phyloP scores from a whole-genome alignment of 2,113 vertebrate species.

The Leptosomus discolor region DNA sequence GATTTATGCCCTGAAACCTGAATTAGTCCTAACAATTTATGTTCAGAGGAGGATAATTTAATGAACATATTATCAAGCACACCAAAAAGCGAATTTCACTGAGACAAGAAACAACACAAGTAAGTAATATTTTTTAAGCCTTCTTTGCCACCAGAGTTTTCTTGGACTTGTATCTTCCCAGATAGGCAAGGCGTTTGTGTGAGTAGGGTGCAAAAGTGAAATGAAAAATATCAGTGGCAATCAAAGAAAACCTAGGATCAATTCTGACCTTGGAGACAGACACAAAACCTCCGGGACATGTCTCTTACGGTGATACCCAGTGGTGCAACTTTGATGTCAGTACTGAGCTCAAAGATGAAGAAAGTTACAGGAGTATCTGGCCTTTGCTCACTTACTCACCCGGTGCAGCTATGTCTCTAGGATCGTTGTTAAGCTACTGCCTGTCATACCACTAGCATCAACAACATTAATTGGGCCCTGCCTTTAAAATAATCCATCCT shows the following conservation, averaged over 20 bases:
- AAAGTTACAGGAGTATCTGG: neutral
- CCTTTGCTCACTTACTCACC: neutral
- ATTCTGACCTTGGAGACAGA: neutral
- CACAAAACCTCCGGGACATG: neutral
- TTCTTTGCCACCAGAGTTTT: neutral
- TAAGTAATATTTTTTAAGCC: neutral
- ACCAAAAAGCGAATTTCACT: neutral
- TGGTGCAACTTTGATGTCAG: neutral
- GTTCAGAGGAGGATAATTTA: conserved; percentile 25
- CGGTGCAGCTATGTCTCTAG: neutral
- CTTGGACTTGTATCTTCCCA: neutral
- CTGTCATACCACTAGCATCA: conserved; percentile 5
- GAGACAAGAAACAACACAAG: neutral
- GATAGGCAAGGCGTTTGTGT: neutral
- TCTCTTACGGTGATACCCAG: fast-evolving
- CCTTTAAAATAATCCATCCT: conserved; percentile 50
- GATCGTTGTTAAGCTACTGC: neutral
- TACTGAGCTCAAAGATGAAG: neutral
- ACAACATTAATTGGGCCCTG: neutral
- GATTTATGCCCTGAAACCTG: conserved; percentile 58
- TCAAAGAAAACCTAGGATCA: neutral
- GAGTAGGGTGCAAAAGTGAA: neutral
- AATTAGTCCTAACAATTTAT: conserved; percentile 46
- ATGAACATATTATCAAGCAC: conserved; percentile 21
- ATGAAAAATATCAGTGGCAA: neutral